phyloP scores from a whole-genome alignment of 2,888 invertebrate species.

The Mimachlamys varia region DNA sequence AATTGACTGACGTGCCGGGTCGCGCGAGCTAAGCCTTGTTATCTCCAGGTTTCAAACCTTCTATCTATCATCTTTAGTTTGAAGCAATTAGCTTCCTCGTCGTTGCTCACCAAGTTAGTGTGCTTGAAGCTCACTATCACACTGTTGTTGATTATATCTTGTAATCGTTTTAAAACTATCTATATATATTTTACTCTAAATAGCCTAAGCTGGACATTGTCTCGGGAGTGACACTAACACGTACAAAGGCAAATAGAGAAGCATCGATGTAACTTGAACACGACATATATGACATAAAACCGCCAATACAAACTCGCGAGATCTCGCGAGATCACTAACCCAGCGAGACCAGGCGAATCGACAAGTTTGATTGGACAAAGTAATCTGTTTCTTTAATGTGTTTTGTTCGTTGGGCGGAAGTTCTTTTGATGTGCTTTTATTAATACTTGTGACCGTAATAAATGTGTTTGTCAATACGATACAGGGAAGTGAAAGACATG shows the following conservation, averaged over 20 bases:
- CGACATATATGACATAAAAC: neutral
- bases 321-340: neutral
- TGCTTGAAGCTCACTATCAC: neutral
- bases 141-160: neutral
- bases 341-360: too few species aligned
- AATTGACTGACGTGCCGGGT: slow-evolving; percentile 12
- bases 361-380: too few species aligned
- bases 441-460: too few species aligned
- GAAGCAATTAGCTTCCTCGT: neutral
- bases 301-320: neutral
- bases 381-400: too few species aligned
- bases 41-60: neutral
- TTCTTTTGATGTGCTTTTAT: too few species aligned
- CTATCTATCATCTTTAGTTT: neutral
- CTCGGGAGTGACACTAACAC: neutral
- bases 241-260: neutral
- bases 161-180: neutral
- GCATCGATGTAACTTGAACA: neutral
- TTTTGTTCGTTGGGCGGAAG: too few species aligned
- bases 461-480: neutral
- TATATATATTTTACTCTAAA: neutral
- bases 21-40: neutral
- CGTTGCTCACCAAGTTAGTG: neutral
- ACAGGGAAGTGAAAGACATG: neutral
- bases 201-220: neutral